phyloP scores from a whole-genome alignment of 92 coral and sea anemone genomes.

The Actinernus sp. region DNA sequence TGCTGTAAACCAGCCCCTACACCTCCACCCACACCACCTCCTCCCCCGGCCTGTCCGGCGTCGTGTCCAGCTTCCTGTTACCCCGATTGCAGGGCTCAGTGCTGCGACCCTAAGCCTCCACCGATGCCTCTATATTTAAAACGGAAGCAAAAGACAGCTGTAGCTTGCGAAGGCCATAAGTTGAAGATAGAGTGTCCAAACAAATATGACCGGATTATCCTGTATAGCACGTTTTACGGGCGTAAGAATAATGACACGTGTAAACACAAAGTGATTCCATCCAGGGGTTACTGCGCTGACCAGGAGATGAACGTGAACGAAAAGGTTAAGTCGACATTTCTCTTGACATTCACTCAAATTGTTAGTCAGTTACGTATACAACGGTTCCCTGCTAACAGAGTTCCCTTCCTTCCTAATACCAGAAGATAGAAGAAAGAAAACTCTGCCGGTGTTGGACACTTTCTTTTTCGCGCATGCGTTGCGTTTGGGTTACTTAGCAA shows the following conservation, averaged over 20 bases:
- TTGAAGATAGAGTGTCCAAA: constrained; percentile 77
- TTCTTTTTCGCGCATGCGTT: too few species aligned
- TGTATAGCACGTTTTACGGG: constrained; percentile 94
- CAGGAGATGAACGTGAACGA: constrained; percentile 70
- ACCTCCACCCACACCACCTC: constrained; percentile 49
- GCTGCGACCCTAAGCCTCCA: constrained; percentile 86
- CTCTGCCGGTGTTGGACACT: too few species aligned
- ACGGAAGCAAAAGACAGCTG: constrained; percentile 65
- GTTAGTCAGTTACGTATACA: too few species aligned
- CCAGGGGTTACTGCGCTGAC: constrained; percentile 73
- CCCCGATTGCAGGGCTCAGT: constrained; percentile 60
- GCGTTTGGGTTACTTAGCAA: too few species aligned
- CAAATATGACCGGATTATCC: constrained; percentile 84
- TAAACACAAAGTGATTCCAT: constrained; percentile 89
- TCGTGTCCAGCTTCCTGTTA: constrained; percentile 71
- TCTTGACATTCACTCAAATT: too few species aligned
- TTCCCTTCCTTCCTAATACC: too few species aligned
- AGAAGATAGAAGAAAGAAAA: too few species aligned
- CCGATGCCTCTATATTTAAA: constrained; percentile 78
- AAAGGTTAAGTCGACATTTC: constrained; percentile 16
- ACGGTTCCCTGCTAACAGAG: too few species aligned
- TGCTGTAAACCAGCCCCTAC: constrained; percentile 38
- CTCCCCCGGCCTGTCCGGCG: constrained; percentile 79
- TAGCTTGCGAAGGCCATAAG: constrained; percentile 89
- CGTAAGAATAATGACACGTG: constrained; percentile 77